Base-by-base conservation (phyloP, 2,113 vertebrate genomes). In the Sylvietta virens region DNA sequence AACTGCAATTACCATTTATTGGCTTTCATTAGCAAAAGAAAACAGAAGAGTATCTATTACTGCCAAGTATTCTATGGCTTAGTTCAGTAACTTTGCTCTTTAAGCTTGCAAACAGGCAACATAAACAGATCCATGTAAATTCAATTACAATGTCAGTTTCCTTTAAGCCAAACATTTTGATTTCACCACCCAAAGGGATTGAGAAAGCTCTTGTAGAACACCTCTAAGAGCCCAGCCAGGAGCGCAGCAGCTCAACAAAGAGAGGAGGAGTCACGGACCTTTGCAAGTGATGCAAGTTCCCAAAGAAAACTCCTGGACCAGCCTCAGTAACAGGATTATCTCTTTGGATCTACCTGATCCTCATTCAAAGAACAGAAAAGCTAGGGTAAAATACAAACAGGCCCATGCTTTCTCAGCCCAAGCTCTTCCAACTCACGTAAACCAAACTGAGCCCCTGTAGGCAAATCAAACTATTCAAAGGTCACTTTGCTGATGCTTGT, bases 261-360 rank as follows among this genome's bases (percentile, higher is more conserved):
- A 28, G 17, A 10, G 22, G 11, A 17, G 28, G 20, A 74, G 35
- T 20, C 3, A 1, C 33, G 6, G 6, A 42, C 23, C 37, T 61
- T 42, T 15, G 13, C 44, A 67, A n/a, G 8, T 1, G 18, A 79
- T 6, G 10, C 0, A 0, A 53, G 37, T 26, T 72, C n/a, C 69
- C 44, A n/a, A 5, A 33, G 50, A 47, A 83, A 92, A 60, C 48
- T 31, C 40, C 65, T 5, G 9, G 47, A 50, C 7, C 27, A 51
- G 10, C 6, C 39, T 35, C 14, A 1, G 1, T 31, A 67, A 30
- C 35, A 39, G 9, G 21, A 71, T 67, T 47, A 40, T 44, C 24
- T 67, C 57, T 57, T 23, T 64, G 50, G 10, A 83, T 60, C 31
- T n/a, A 35, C 23, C 28, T 31, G 50, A 56, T 67, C 15, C 40